phyloP scores from a whole-genome alignment of 2,888 invertebrate species.

The Diploptera punctata region DNA sequence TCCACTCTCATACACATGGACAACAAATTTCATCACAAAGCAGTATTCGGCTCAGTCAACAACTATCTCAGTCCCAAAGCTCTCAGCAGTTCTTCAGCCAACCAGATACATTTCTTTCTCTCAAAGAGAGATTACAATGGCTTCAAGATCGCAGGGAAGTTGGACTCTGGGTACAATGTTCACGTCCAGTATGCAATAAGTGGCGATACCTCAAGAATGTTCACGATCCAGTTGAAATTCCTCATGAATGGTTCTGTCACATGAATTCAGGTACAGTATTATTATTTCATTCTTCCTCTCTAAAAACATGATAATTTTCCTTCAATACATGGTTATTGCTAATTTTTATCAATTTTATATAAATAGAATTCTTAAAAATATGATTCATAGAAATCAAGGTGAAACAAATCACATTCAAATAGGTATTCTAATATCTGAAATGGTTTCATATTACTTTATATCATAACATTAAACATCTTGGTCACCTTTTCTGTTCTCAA shows the following conservation, averaged over 20 bases:
- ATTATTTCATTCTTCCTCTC: no score
- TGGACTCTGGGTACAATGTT: conserved; percentile 65
- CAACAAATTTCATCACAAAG: background rate
- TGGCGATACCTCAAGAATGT: conserved; percentile 64
- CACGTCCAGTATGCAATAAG: conserved; percentile 58
- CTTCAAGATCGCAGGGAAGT: conserved; percentile 59
- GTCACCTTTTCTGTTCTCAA: no score
- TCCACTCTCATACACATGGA: background rate
- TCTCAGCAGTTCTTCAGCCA: conserved; percentile 13
- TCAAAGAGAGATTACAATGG: conserved; percentile 52
- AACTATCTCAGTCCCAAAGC: background rate
- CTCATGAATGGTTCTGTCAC: conserved; percentile 66
- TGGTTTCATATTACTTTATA: no score
- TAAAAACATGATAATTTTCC: no score
- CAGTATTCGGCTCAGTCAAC: background rate
- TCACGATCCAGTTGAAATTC: conserved; percentile 65
- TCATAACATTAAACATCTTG: no score
- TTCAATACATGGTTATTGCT: no score
- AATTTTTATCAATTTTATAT: no score
- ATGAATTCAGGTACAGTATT: conserved; percentile 64
- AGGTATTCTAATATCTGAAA: no score
- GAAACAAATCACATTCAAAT: no score
- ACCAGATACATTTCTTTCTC: conserved; percentile 2
- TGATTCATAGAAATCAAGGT: no score
- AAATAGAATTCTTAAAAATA: no score